These are phyloP conservation scores for Melangyna quadrimaculata DNA, from an alignment of 2,888 invertebrate species.

Conservation along the genomic window DNA sequence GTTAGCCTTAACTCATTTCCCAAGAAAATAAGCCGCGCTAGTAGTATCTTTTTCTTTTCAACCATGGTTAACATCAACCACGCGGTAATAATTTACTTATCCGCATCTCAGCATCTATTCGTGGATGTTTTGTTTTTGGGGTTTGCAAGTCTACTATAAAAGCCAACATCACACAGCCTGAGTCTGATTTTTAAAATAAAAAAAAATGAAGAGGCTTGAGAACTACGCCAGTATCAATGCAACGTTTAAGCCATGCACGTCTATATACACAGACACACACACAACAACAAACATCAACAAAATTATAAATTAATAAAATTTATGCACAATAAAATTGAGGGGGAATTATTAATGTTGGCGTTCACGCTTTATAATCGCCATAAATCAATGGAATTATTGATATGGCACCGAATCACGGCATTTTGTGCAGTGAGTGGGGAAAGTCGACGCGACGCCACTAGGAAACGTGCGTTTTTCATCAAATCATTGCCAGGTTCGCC, in stretches of 20 bases:
- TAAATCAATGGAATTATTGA: constrained; percentile 80
- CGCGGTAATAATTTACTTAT: constrained; percentile 72
- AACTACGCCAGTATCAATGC: constrained; percentile 1
- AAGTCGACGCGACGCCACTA: constrained; percentile 58
- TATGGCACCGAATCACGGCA: constrained; percentile 75
- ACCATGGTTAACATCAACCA: constrained; percentile 65
- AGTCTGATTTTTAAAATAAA: background rate
- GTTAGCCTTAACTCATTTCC: constrained; percentile 54
- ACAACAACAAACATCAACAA: constrained; percentile 78
- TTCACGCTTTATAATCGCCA: constrained; percentile 81
- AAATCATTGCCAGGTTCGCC: background rate
- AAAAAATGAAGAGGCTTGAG: constrained; percentile 23
- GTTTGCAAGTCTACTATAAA: constrained; percentile 19
- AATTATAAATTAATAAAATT: constrained; percentile 82
- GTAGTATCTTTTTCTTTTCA: constrained; percentile 57
- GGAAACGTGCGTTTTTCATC: constrained; percentile 45
- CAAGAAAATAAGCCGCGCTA: constrained; percentile 69
- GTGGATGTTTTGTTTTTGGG: constrained; percentile 44
- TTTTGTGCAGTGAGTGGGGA: constrained; percentile 71
- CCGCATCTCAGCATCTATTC: constrained; percentile 70
- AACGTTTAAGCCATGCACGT: constrained; percentile 31
- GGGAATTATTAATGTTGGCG: constrained; percentile 82
- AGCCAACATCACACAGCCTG: constrained; percentile 31
- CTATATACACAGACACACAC: background rate
- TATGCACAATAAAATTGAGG: constrained; percentile 81